These are phyloP conservation scores for Ceriagrion tenellum DNA, from an alignment of 2,888 invertebrate genomes.

Conservation along the genomic window DNA sequence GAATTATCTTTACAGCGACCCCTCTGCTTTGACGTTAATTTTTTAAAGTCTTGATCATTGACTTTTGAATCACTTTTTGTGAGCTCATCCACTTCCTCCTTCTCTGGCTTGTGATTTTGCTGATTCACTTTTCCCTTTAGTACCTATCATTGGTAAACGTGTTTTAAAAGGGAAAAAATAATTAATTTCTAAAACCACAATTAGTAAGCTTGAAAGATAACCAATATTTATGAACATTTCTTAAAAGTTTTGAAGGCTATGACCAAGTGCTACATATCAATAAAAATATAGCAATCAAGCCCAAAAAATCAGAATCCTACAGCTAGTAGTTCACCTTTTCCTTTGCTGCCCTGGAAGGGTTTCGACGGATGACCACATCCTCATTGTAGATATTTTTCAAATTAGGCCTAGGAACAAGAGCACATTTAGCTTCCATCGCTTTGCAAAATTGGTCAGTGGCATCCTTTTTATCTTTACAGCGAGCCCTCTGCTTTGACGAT, in stretches of 20 bases:
- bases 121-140: not conserved
- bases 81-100: not conserved
- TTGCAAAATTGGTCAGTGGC: not conserved
- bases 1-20: not conserved
- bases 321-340: not conserved
- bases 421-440: not conserved
- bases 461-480: not conserved
- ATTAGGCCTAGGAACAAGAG: not conserved
- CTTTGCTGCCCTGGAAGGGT: not conserved
- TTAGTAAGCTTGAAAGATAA: not conserved
- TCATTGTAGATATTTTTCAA: not conserved
- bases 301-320: not conserved
- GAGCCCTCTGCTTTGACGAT: not conserved
- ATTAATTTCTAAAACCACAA: not conserved
- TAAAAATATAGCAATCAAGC: not conserved
- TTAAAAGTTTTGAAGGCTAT: not conserved
- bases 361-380: not conserved
- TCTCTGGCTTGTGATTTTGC: not conserved
- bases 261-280: not conserved
- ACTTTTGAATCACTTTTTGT: not conserved
- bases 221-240: not conserved
- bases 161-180: not conserved
- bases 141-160: too few relatives aligned
- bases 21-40: not conserved
- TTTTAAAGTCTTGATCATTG: not conserved